These are phyloP conservation scores for Pluvianellus socialis DNA, from an alignment of 2,113 vertebrate genomes.

Conservation along the genomic window DNA sequence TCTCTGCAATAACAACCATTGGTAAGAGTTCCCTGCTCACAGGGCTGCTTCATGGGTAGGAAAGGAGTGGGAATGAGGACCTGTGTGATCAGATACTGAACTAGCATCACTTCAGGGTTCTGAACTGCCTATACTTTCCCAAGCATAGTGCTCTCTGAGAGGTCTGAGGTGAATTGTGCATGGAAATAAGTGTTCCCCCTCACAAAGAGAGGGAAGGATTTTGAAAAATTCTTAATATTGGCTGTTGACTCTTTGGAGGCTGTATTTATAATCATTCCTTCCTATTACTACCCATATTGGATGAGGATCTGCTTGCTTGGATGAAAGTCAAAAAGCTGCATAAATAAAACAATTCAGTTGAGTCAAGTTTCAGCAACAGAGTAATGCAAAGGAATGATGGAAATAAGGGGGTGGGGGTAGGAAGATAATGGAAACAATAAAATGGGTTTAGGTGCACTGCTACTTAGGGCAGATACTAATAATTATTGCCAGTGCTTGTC, in stretches of 20 bases:
- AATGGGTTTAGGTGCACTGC: background rate
- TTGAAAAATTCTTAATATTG: background rate
- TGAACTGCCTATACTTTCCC: background rate
- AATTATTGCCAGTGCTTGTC: background rate
- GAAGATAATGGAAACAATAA: background rate
- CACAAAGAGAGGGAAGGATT: background rate
- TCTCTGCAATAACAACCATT: constrained; percentile 90
- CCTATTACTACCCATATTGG: background rate
- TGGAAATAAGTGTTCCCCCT: background rate
- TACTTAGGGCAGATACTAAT: background rate
- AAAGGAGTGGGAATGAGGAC: background rate
- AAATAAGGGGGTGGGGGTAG: background rate
- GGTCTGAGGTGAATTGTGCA: background rate
- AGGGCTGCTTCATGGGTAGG: background rate
- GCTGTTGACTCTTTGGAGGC: background rate
- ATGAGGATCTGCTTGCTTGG: background rate
- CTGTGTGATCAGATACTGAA: background rate
- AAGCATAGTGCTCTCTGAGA: background rate
- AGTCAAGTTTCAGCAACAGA: background rate
- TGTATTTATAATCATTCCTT: background rate
- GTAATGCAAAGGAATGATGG: background rate
- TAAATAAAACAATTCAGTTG: background rate
- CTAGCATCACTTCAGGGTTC: background rate
- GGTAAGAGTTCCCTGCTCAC: constrained; percentile 68
- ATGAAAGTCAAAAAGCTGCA: background rate